These are phyloP conservation scores for Sycobia sp. DNA, from an alignment of 1,140 invertebrate species.

Conservation along the genomic window DNA sequence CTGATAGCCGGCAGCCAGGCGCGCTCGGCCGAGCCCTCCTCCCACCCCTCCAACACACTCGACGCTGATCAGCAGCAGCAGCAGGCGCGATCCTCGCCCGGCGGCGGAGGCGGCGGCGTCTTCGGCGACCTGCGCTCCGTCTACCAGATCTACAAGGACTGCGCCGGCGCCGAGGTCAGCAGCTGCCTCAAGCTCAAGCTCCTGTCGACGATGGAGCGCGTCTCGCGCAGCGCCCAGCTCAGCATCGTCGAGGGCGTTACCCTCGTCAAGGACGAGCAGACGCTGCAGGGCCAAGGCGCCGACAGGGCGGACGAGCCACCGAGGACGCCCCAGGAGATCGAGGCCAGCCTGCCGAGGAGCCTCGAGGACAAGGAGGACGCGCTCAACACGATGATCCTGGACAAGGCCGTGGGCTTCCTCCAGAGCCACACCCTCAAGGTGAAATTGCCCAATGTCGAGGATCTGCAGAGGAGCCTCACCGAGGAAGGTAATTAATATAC, in stretches of 20 bases:
- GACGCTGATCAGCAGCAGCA: constrained; percentile 35
- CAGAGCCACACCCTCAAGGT: constrained; percentile 78
- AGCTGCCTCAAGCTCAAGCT: constrained; percentile 79
- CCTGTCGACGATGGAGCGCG: constrained; percentile 72
- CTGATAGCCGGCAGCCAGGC: constrained; percentile 49
- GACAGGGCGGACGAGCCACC: constrained; percentile 52
- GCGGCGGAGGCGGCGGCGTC: constrained; percentile 49
- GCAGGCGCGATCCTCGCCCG: constrained; percentile 50
- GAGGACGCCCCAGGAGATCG: constrained; percentile 67
- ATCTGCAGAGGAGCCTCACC: constrained; percentile 66
- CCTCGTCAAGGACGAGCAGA: constrained; percentile 68
- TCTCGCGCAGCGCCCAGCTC: constrained; percentile 68
- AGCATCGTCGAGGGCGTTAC: constrained; percentile 73
- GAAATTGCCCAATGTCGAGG: constrained; percentile 69
- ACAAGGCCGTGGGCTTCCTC: constrained; percentile 75
- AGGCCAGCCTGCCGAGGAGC: constrained; percentile 71
- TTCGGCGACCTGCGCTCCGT: constrained; percentile 64
- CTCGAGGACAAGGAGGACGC: constrained; percentile 73
- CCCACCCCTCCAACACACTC: constrained; percentile 55
- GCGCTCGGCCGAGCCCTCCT: constrained; percentile 56
- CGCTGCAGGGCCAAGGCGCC: constrained; percentile 46
- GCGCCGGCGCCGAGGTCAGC: constrained; percentile 70
- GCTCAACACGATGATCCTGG: constrained; percentile 74
- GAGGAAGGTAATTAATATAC: constrained; percentile 60
- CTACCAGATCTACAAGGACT: constrained; percentile 75